Conservation (phyloP, 2,113 vertebrate species). For the Oxyruncus cristatus region DNA sequence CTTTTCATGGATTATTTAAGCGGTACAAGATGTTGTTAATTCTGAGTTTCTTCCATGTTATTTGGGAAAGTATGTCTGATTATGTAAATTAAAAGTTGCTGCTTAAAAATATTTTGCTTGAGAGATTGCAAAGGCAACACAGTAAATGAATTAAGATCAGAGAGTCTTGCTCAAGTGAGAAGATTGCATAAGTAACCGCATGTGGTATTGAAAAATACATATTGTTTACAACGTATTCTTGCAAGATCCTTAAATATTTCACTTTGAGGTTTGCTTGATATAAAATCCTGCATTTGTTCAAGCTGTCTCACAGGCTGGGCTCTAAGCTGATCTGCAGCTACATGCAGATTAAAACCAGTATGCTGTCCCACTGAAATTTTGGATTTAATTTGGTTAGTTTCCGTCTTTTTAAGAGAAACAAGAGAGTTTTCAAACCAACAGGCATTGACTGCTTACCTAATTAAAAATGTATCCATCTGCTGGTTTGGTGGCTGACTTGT, state of each 20-base stretch:
- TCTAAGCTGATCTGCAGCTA: conserved; percentile 12
- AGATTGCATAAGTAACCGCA: conserved; percentile 59
- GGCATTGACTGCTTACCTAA: conserved; percentile 66
- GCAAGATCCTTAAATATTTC: conserved; percentile 71
- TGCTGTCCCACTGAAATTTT: conserved; percentile 49
- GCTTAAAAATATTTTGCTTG: conserved; percentile 67
- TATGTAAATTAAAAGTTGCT: conserved; percentile 73
- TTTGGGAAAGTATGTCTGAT: conserved; percentile 64
- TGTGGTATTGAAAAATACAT: conserved; percentile 63
- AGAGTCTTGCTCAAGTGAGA: conserved; percentile 64
- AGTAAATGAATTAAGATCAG: conserved; percentile 68
- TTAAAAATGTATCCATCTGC: conserved; percentile 80
- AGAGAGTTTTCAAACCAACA: conserved; percentile 68
- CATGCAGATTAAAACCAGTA: conserved; percentile 11
- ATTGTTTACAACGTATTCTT: conserved; percentile 65
- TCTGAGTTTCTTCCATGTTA: conserved; percentile 52
- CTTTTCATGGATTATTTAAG: conserved; percentile 60
- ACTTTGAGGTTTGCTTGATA: conserved; percentile 64
- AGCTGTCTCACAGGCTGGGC: conserved; percentile 33
- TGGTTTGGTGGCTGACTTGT: conserved; percentile 61
- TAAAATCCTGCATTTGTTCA: conserved; percentile 49
- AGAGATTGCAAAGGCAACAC: conserved; percentile 55
- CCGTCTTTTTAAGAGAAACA: conserved; percentile 49
- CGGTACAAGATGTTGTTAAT: conserved; percentile 49
- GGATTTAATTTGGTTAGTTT: conserved; percentile 62